phyloP scores from a whole-genome alignment of 2,888 invertebrate species.

The Rotaria sp. region DNA sequence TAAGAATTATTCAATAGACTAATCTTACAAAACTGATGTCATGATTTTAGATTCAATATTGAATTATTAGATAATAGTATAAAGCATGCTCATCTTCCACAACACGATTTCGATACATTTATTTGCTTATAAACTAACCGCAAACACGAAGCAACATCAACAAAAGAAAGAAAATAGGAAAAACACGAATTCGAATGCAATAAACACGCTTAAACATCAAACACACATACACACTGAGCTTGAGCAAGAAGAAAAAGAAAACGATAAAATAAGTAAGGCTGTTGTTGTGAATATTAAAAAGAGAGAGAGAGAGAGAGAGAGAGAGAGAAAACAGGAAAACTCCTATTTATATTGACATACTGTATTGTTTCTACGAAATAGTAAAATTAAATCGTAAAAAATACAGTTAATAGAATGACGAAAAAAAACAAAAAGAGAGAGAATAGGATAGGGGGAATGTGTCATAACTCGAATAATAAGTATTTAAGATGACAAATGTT shows the following conservation, averaged over 20 bases:
- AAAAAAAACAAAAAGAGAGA: neutral
- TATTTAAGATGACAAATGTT: neutral
- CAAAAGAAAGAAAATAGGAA: neutral
- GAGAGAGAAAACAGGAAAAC: neutral
- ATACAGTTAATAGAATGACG: neutral
- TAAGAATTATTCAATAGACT: too few species aligned
- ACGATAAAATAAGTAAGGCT: conserved; percentile 11
- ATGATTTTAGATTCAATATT: too few species aligned
- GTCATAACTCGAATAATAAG: neutral
- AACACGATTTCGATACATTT: conserved; percentile 9
- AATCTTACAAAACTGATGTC: too few species aligned
- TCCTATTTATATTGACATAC: neutral
- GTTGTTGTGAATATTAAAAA: neutral
- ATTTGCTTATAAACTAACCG: conserved; percentile 2
- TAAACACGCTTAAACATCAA: neutral
- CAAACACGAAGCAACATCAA: conserved; percentile 15
- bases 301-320: neutral
- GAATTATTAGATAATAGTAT: neutral
- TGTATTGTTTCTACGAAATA: neutral
- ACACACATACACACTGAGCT: neutral
- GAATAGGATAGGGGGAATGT: neutral
- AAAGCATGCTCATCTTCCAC: neutral
- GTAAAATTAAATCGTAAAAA: conserved; percentile 13
- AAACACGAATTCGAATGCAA: conserved; percentile 6
- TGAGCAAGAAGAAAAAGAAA: neutral